Conservation (phyloP, 2,113 vertebrate genomes). For the Phyllopteryx taeniolatus region DNA sequence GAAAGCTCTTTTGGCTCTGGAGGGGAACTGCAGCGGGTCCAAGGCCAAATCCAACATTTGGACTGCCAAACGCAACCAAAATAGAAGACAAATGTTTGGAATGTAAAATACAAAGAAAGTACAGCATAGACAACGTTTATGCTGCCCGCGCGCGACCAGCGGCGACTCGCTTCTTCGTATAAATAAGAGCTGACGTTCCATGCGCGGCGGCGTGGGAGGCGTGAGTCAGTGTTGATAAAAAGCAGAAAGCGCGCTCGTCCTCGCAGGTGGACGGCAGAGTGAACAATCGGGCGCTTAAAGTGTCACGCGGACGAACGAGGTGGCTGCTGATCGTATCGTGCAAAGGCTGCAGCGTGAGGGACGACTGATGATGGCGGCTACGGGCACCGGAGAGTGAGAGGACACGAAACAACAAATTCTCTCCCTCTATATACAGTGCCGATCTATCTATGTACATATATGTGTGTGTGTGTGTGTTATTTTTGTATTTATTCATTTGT, state of each 20-base stretch:
- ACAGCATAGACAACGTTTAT: neutral
- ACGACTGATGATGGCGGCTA: neutral
- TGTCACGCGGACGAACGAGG: slow-evolving; percentile 2
- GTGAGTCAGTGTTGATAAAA: slow-evolving; percentile 1
- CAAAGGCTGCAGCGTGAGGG: neutral
- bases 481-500: too few species aligned
- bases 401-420: too few species aligned
- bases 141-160: neutral
- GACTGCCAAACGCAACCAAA: too few species aligned
- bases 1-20: too few species aligned
- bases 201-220: neutral
- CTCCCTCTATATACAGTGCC: too few species aligned
- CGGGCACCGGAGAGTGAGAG: neutral
- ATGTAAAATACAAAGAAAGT: neutral
- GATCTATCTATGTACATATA: too few species aligned
- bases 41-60: neutral
- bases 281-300: neutral
- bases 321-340: neutral
- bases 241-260: neutral
- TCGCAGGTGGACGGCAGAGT: slow-evolving; percentile 2
- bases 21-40: neutral
- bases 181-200: neutral
- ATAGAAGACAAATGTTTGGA: too few species aligned
- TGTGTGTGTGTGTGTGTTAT: too few species aligned
- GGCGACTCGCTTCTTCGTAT: neutral